Evolutionary conservation across 2,888 invertebrate genomes (phyloP), one percentile per base, ranked within the genome.

Genomic region (Ichneumoninae sp.): DNA sequence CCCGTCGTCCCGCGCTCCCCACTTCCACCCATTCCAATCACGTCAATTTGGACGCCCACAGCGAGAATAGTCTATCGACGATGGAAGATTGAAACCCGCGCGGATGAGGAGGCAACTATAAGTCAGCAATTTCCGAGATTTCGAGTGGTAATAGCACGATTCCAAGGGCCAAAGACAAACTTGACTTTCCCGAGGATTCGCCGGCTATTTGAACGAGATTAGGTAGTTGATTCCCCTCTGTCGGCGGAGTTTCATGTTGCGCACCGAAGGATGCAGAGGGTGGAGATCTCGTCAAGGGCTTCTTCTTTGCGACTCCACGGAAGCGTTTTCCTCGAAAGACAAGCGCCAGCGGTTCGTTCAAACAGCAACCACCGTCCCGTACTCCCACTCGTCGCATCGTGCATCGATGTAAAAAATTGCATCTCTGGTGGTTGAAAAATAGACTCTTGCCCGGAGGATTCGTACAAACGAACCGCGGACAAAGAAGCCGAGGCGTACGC

Each of bases 161-260:
- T 57, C 60, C 19, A 19, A 40, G n/a, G 22, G 66, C 30, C 8
- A 40, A 70, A 78, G 50, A 40, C 62, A 79, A 71, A 72, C 52
- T 72, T 19, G 52, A 72, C 66, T 71, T 54, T 33, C 16, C 19
- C 5, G 19, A 52, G 19, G 40, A n/a, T 19, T 54, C 69, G 16
- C 40, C 13, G 54, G 66, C 71, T 66, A 72, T 79, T 79, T 71
- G 54, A 71, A 26, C n/a, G 54, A 44, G 40, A 79, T 79, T 66
- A 71, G 26, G 4, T 4, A 13, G 26, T 50, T 66, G 22, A 54
- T 22, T 36, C 44, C 44, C 30, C 47, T 16, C 33, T n/a, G 54
- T 57, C 65, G 10, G 44, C 57, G 3, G 40, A 72, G 57, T 72
- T 72, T 57, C 8, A 10, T 57, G 22, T 57, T 57, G 22, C 26